These are phyloP conservation scores for Pipistrellus nathusii DNA, from an alignment of 2,797 vertebrate species.

Conservation along the genomic window DNA sequence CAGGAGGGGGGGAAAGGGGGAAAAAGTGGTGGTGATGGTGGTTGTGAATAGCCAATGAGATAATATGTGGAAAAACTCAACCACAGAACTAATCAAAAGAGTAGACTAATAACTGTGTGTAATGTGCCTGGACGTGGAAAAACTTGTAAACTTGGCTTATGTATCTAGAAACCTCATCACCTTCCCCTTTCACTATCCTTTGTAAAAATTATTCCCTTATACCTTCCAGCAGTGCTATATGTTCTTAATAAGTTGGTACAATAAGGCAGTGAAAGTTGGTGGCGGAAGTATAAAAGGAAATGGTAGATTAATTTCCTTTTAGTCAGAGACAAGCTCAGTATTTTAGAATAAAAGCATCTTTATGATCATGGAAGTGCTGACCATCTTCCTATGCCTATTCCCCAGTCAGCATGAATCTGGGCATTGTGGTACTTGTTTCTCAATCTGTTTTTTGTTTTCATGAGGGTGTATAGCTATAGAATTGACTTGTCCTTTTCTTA, in stretches of 20 bases:
- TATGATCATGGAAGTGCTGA: not conserved
- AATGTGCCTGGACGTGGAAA: not conserved
- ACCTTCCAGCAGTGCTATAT: not conserved
- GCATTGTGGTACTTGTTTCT: not conserved
- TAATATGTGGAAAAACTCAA: not conserved
- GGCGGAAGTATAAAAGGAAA: not conserved
- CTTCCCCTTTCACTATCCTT: not conserved
- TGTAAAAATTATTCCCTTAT: not conserved
- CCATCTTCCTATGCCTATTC: not conserved
- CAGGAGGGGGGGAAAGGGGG: too few relatives aligned
- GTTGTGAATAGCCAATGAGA: not conserved
- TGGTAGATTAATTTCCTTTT: not conserved
- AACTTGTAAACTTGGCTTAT: not conserved
- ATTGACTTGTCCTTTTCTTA: not conserved
- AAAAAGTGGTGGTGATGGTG: not conserved
- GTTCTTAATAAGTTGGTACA: not conserved
- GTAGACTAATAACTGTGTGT: not conserved
- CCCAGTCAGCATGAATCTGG: constrained; percentile 8
- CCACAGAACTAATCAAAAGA: not conserved
- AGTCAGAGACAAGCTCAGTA: not conserved
- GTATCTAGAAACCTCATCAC: not conserved
- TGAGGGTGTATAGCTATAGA: not conserved
- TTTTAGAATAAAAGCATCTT: not conserved
- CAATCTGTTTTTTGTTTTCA: not conserved
- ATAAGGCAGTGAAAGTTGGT: not conserved